A percentile compares a stretch with the other conserved stretches of the same genome.
These are phyloP conservation scores for Lepus americanus DNA, from an alignment of 2,113 vertebrate species.

Conservation along the genomic window DNA sequence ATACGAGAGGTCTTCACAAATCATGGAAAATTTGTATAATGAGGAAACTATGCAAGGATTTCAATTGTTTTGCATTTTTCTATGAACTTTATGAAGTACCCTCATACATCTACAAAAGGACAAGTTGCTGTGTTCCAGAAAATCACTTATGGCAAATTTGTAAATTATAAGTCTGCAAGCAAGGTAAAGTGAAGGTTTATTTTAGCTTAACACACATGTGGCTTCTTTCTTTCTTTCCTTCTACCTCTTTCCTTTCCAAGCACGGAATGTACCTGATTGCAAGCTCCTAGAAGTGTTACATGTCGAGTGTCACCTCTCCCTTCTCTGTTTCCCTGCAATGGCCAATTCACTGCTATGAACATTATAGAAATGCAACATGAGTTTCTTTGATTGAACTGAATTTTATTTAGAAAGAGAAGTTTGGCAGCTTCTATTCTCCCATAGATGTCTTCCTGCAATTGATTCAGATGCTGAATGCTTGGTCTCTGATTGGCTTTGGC, in stretches of 20 bases:
- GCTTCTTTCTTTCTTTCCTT: not conserved
- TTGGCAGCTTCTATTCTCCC: not conserved
- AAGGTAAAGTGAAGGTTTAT: not conserved
- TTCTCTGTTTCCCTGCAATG: not conserved
- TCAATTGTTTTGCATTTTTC: too few relatives aligned
- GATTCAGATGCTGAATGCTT: not conserved
- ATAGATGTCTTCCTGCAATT: not conserved
- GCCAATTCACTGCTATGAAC: not conserved
- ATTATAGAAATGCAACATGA: not conserved
- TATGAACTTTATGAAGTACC: not conserved
- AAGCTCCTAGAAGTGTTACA: not conserved
- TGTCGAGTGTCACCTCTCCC: not conserved
- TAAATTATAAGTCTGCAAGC: not conserved
- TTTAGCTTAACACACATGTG: not conserved
- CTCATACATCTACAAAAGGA: not conserved
- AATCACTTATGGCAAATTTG: conserved; percentile 2
- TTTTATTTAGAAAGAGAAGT: conserved; percentile 40
- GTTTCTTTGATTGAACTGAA: not conserved
- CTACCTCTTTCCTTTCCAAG: not conserved
- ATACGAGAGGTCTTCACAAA: not conserved
- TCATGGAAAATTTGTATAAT: too few relatives aligned
- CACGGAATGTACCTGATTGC: not conserved
- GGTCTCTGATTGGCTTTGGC: not conserved
- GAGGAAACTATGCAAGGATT: too few relatives aligned
- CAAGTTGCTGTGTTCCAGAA: not conserved